Base-by-base conservation (phyloP, 2,888 invertebrate genomes). In the Caenorhabditis imperialis region DNA sequence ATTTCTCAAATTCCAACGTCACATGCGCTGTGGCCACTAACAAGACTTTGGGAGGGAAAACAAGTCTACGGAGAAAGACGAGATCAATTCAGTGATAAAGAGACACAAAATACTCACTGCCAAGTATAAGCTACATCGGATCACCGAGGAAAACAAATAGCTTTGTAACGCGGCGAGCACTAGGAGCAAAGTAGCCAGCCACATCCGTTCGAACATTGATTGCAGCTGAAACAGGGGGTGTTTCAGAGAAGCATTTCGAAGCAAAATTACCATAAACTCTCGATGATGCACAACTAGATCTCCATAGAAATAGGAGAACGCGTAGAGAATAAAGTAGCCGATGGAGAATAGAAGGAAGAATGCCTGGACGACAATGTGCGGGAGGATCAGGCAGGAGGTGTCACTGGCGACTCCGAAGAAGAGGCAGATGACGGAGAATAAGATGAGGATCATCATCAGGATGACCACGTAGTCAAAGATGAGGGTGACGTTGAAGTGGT, bases 301-400 rank as follows among this genome's bases (percentile, higher is more conserved):
- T 23, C 81, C 86, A 57, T 86, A 84, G 62, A 86, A 84, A 69
- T 86, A 86, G 7, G 81, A 80, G 81, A 84, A 86, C 0, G 86
- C 86, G 57, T 86, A 85, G 27, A 85, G 74, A 10, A 84, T 37
- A 50, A 86, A 86, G 53, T 86, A 85, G 8, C 81, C 84, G 20
- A 85, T 33, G 12, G 85, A 85, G 71, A 78, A 82, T 38, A 86
- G 55, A 0, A 86, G 76, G 35, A 83, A 83, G 20, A 85, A 58
- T 8, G 73, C 80, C 62, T 86, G 86, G 8, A 86, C 77, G 50
- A 83, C 73, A 20, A 86, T 72, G 65, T 86, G 86, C 1, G 86
- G 86, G 12, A 85, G 67, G 47, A 86, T 77, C 3, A 85, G 76
- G 40, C 79, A 77, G 14, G 86, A 83, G 1, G 79, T 77, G 27